Evolutionary conservation across 2,113 vertebrate species (phyloP).

Genomic region (Halcyon senegalensis): DNA sequence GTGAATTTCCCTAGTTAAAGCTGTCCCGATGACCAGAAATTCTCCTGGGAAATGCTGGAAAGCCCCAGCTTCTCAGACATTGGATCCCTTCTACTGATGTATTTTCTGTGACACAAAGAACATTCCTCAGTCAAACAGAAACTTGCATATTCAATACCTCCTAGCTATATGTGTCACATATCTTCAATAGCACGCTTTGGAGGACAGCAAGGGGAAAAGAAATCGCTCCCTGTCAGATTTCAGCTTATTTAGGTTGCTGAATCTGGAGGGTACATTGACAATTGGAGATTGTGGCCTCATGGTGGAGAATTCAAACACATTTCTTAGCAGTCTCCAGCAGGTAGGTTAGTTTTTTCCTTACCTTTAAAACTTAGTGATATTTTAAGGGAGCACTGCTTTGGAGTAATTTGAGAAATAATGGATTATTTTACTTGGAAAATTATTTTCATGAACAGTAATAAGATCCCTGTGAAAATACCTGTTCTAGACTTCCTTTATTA

Average conservation of each 20-base stretch:
- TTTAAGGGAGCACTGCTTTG: not conserved
- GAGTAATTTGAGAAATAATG: not conserved
- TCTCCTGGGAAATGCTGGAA: not conserved
- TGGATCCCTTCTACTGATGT: not conserved
- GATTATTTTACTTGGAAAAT: not conserved
- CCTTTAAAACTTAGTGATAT: not conserved
- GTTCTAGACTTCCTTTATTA: not conserved
- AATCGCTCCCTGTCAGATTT: not conserved
- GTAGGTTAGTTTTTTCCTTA: not conserved
- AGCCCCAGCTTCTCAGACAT: not conserved
- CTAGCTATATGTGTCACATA: not conserved
- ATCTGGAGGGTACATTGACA: not conserved
- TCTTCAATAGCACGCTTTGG: not conserved
- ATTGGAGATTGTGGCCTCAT: too few relatives aligned
- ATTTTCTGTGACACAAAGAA: not conserved
- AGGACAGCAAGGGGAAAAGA: not conserved
- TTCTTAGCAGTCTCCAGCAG: not conserved
- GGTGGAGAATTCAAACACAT: not conserved
- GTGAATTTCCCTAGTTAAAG: not conserved
- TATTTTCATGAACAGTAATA: not conserved
- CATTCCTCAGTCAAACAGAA: not conserved
- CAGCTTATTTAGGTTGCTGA: not conserved
- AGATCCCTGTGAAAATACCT: not conserved
- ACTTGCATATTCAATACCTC: not conserved
- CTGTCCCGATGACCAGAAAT: not conserved